A percentile compares a stretch with the other conserved stretches of the same genome.
These are phyloP conservation scores for Ascidia mentula DNA, from an alignment of 23 tunicate genomes.

Conservation along the genomic window DNA sequence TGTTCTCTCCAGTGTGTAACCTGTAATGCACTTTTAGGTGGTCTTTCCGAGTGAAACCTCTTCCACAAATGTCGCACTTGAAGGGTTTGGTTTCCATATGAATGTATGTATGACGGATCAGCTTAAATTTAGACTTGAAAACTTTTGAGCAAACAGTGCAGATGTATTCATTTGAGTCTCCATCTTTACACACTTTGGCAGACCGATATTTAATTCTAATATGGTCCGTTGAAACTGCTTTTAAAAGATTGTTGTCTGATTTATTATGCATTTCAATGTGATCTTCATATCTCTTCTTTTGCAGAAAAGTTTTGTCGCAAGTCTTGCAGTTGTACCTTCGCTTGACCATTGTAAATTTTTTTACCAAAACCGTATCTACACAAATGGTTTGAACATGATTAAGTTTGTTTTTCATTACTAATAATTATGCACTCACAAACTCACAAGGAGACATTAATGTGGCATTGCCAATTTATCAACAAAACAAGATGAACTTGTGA, in stretches of 20 bases:
- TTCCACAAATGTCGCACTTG: slow-evolving; percentile 46
- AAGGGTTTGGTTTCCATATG: slow-evolving; percentile 48
- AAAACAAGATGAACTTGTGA: too few relatives aligned
- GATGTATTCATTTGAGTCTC: background rate
- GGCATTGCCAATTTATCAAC: too few relatives aligned
- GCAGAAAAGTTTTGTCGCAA: slow-evolving; percentile 21
- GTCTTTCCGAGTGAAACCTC: slow-evolving; percentile 49
- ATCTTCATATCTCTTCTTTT: background rate
- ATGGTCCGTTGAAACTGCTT: slow-evolving; percentile 10
- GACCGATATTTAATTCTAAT: background rate
- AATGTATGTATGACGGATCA: slow-evolving; percentile 42
- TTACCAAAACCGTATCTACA: background rate
- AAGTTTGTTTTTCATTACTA: too few relatives aligned
- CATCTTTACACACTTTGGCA: background rate
- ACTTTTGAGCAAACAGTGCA: slow-evolving; percentile 34
- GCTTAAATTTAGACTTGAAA: slow-evolving; percentile 41
- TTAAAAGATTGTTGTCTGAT: slow-evolving; percentile 8
- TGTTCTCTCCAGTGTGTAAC: slow-evolving; percentile 39
- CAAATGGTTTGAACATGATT: too few relatives aligned
- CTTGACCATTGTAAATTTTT: slow-evolving; percentile 7
- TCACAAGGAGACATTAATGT: too few relatives aligned
- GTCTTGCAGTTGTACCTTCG: slow-evolving; percentile 13
- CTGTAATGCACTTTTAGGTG: slow-evolving; percentile 59
- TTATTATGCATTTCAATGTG: slow-evolving; percentile 28
- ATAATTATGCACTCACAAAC: too few relatives aligned